Evolutionary conservation across 2,113 vertebrate genomes (phyloP).

Genomic region (Epinephelus moara): DNA sequence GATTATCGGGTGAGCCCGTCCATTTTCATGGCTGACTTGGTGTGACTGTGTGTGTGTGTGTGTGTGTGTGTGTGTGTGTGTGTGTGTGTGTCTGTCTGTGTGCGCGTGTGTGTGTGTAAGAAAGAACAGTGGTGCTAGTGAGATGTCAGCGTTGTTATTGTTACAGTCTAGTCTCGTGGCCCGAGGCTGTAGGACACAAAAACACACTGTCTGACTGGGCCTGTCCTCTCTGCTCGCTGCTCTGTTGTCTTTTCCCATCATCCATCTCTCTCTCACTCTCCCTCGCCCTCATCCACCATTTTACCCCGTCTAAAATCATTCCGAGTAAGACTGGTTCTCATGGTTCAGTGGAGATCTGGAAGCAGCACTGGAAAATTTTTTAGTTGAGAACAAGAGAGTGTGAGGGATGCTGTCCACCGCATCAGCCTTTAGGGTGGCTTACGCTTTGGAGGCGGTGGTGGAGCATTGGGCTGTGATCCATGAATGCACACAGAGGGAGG

Average conservation of each 20-base stretch:
- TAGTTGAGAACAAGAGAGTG: constrained; percentile 17
- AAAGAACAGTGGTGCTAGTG: constrained; percentile 69
- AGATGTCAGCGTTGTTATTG: constrained; percentile 79
- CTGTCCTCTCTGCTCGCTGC: constrained; percentile 56
- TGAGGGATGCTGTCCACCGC: constrained; percentile 15
- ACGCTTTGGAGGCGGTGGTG: constrained; percentile 10
- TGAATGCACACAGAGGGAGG: constrained; percentile 27
- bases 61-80: neutral
- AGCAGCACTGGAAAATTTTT: constrained; percentile 2
- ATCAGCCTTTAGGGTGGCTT: constrained; percentile 31
- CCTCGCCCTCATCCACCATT: constrained; percentile 46
- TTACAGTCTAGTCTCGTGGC: constrained; percentile 80
- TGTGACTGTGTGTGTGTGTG: constrained; percentile 22
- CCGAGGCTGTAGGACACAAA: constrained; percentile 80
- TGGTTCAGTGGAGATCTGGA: constrained; percentile 59
- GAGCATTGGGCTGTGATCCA: constrained; percentile 27
- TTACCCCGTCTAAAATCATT: constrained; percentile 50
- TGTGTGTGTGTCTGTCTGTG: neutral
- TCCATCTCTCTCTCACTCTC: constrained; percentile 48
- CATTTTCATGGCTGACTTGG: constrained; percentile 69
- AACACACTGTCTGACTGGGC: constrained; percentile 77
- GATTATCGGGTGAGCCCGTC: constrained; percentile 48
- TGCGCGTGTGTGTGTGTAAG: constrained; percentile 13
- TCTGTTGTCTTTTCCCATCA: constrained; percentile 74
- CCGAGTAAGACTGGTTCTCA: constrained; percentile 32